Conservation (phyloP, 1,140 invertebrate genomes). For the Meloidogyne floridensis region DNA sequence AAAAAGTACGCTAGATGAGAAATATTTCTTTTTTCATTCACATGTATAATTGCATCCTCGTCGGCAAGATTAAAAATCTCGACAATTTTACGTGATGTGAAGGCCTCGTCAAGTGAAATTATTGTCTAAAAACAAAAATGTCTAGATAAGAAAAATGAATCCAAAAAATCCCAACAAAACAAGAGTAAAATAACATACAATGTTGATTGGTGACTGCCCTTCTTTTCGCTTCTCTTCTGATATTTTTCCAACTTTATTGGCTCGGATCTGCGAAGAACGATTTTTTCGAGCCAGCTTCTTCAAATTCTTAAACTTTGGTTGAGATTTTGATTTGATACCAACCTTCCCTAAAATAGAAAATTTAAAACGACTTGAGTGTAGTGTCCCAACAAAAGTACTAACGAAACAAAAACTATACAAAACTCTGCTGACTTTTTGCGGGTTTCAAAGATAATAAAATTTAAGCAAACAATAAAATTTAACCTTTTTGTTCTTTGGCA, state of each 20-base stretch:
- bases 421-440: too few species aligned
- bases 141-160: too few species aligned
- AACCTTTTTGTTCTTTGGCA: constrained; percentile 30
- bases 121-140: constrained; percentile 38
- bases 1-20: constrained; percentile 29
- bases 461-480: not conserved
- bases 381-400: too few species aligned
- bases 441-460: too few species aligned
- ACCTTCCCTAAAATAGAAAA: constrained; percentile 28
- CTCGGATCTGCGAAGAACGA: constrained; percentile 21
- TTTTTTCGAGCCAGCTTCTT: constrained; percentile 29
- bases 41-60: constrained; percentile 2
- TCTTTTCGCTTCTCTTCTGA: constrained; percentile 26
- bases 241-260: constrained; percentile 31
- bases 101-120: constrained; percentile 32
- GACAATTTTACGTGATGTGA: constrained; percentile 21
- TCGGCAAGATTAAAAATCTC: constrained; percentile 29
- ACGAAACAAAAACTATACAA: too few species aligned
- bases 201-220: not conserved
- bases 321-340: constrained; percentile 14
- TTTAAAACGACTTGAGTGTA: too few species aligned
- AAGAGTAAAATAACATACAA: not conserved
- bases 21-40: constrained; percentile 16
- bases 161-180: not conserved
- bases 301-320: constrained; percentile 8